These are phyloP conservation scores for Talpa occidentalis DNA, from an alignment of 2,113 vertebrate species.

Conservation along the genomic window DNA sequence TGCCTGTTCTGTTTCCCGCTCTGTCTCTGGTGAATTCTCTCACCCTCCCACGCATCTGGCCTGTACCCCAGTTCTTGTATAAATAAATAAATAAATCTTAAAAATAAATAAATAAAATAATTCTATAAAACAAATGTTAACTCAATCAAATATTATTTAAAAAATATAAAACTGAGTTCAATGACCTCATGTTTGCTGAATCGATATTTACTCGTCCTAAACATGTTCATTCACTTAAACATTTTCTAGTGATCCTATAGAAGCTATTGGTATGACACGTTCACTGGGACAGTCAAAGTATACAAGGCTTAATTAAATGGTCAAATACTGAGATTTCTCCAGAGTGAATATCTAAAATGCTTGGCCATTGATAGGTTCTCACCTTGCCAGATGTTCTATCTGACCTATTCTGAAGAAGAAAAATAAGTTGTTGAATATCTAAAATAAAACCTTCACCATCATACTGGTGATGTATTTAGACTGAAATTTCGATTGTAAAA, in stretches of 20 bases:
- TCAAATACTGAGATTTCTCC: not conserved
- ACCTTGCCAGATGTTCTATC: not conserved
- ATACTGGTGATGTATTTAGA: not conserved
- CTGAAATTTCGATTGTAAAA: not conserved
- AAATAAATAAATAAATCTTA: too few relatives aligned
- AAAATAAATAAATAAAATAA: too few relatives aligned
- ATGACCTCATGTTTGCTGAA: not conserved
- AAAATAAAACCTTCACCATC: not conserved
- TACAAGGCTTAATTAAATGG: not conserved
- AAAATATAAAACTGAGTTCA: too few relatives aligned
- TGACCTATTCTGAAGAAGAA: not conserved
- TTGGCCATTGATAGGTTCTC: not conserved
- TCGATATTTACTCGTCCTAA: not conserved
- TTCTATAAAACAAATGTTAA: too few relatives aligned
- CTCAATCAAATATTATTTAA: too few relatives aligned
- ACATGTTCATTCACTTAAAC: not conserved
- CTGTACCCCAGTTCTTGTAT: too few relatives aligned
- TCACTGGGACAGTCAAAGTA: not conserved
- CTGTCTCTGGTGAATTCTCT: too few relatives aligned
- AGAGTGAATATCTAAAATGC: not conserved
- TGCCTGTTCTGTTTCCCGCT: too few relatives aligned
- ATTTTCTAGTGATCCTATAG: not conserved
- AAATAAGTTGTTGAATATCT: not conserved
- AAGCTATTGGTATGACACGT: not conserved
- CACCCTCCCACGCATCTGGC: too few relatives aligned